Base-by-base conservation (phyloP, 2,888 invertebrate species). In the Elegia similella region DNA sequence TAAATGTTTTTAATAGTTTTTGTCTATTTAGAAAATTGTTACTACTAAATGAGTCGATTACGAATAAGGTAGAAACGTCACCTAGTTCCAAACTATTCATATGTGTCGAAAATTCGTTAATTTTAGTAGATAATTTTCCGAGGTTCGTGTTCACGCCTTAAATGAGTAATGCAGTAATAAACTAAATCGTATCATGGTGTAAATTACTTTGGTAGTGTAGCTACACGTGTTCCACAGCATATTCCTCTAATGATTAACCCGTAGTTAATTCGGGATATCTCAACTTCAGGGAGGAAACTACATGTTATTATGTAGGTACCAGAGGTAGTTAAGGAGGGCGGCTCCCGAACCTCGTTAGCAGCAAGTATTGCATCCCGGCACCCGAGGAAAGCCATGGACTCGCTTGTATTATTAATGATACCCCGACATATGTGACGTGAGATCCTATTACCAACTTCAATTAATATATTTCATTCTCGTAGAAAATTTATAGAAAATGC, bases 341-440 rank as follows among this genome's bases (percentile, higher is more conserved):
- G 64, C 64, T 64, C 64, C 67, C 67, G 70, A 77, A 80, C 73
- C 73, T 79, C 75, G 76, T 81, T 79, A 77, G 68, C 68, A 70
- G 72, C 73, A 72, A 73, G 68, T 69, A 69, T 67, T 75, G 71
- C 74, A 72, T 65, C 70, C 70, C 64, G 63, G 67, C 67, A 70
- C 70, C 65, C 69, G 60, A 65, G 64, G 62, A 65, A 64, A 64
- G 62, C 65, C 65, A 67, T 65, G 66, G 63, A 64, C 63, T 62
- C 62, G 60, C 67, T 62, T 72, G 58, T 72, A 73, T 76, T 78
- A 77, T 76, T 75, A 75, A 78, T 76, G 56, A 59, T 43, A 56
- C 56, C 50, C 42, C 29, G 38, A 50, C 52, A 53, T 47, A 17
- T 53, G 17, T 13, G 15, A 38, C 42, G 30, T 10, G 16, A n/a